These are phyloP conservation scores for Neocrepidodera transversa DNA, from an alignment of 2,888 invertebrate species.

Conservation along the genomic window DNA sequence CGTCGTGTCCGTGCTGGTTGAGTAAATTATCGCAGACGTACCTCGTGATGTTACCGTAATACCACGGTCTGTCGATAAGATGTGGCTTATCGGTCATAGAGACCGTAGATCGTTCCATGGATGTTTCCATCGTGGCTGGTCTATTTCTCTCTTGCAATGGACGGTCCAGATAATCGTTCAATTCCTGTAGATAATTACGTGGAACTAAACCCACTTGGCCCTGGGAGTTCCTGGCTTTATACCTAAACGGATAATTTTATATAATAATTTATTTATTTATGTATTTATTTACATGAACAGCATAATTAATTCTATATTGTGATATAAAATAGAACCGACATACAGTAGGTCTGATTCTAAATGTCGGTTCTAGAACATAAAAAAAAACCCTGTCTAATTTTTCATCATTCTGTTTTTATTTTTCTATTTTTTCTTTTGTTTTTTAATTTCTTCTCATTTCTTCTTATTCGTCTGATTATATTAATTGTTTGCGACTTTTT, in stretches of 20 bases:
- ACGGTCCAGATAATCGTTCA: conserved; percentile 87
- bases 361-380: no score
- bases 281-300: no score
- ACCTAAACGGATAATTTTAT: conserved; percentile 61
- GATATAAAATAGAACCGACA: no score
- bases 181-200: conserved; percentile 90
- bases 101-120: conserved; percentile 57
- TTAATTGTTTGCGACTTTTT: no score
- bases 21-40: conserved; percentile 96
- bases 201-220: conserved; percentile 96
- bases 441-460: no score
- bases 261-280: no score
- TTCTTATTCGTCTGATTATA: no score
- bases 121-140: conserved; percentile 53
- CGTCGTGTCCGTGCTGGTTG: conserved; percentile 94
- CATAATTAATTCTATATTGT: no score
- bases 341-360: no score
- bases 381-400: no score
- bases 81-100: conserved; percentile 69
- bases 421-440: no score
- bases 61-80: conserved; percentile 89
- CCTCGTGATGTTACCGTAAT: conserved; percentile 94
- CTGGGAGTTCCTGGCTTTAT: conserved; percentile 90
- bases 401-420: no score
- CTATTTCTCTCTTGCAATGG: conserved; percentile 71